Conservation (phyloP, 2,888 invertebrate species). For the Leucozona laternaria region DNA sequence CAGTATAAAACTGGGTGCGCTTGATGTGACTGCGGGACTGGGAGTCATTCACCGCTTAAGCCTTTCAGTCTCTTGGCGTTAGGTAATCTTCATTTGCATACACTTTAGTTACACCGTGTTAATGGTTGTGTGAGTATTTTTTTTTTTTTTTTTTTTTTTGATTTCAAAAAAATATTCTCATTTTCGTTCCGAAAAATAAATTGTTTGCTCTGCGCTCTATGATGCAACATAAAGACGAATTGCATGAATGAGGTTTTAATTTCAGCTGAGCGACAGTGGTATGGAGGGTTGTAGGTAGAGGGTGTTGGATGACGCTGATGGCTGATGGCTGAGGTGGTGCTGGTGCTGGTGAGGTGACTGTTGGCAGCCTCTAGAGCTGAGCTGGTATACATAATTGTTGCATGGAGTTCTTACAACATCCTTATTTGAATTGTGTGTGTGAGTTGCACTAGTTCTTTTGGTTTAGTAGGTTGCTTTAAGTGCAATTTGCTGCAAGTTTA, state of each 20-base stretch:
- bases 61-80: conserved; percentile 71
- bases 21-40: conserved; percentile 26
- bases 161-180: conserved; percentile 57
- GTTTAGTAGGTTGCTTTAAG: conserved; percentile 73
- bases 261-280: conserved; percentile 37
- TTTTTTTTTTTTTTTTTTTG: too few relatives aligned
- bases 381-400: conserved; percentile 69
- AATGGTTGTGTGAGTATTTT: conserved; percentile 68
- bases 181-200: conserved; percentile 71
- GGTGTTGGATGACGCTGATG: neutral
- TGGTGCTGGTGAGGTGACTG: conserved; percentile 29
- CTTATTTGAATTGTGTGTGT: conserved; percentile 66
- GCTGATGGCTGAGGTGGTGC: neutral
- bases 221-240: conserved; percentile 62
- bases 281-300: neutral
- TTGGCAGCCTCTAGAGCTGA: conserved; percentile 62
- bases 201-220: conserved; percentile 63
- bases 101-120: conserved; percentile 74
- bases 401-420: conserved; percentile 71
- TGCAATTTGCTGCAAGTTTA: conserved; percentile 61
- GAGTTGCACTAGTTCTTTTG: conserved; percentile 61
- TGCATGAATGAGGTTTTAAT: conserved; percentile 68
- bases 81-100: conserved; percentile 76
- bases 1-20: conserved; percentile 47
- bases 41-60: conserved; percentile 75